Conservation (phyloP, 2,797 vertebrate genomes). For the Syngnathus rostellatus region DNA sequence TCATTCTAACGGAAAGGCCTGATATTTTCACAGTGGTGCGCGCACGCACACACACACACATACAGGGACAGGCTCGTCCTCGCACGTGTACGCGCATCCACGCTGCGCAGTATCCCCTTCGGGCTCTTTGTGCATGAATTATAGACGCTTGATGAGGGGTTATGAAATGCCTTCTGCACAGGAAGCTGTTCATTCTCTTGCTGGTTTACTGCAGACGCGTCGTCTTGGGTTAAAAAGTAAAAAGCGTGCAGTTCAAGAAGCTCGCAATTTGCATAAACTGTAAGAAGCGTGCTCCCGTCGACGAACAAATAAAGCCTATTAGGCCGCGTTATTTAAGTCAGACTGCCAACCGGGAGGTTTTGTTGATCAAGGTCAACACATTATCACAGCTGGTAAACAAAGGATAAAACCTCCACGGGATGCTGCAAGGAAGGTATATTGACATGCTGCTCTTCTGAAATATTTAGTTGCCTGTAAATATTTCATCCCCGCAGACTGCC, state of each 20-base stretch:
- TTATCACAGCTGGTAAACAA: slow-evolving; percentile 48
- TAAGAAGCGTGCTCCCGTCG: background rate
- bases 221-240: slow-evolving; percentile 4
- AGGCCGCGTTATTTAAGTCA: slow-evolving; percentile 13
- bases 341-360: slow-evolving; percentile 3
- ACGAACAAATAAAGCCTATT: slow-evolving; percentile 1
- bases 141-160: slow-evolving; percentile 75
- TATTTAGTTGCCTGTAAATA: slow-evolving; percentile 60
- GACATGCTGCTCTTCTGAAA: slow-evolving; percentile 59
- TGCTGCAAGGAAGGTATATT: slow-evolving; percentile 32
- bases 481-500: slow-evolving; percentile 50
- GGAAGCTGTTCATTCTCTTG: slow-evolving; percentile 73
- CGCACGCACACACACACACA: slow-evolving; percentile 43
- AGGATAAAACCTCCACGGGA: slow-evolving; percentile 29
- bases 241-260: background rate
- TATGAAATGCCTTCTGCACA: slow-evolving; percentile 75
- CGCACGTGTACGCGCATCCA: slow-evolving; percentile 66
- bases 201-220: slow-evolving; percentile 24
- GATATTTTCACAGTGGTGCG: slow-evolving; percentile 87
- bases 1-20: slow-evolving; percentile 95
- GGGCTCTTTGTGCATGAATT: slow-evolving; percentile 82
- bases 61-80: slow-evolving; percentile 46
- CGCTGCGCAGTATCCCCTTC: slow-evolving; percentile 72
- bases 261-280: background rate
- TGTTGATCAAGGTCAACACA: slow-evolving; percentile 19